phyloP scores from a whole-genome alignment of 2,113 vertebrate species.

The Pangasianodon gigas region DNA sequence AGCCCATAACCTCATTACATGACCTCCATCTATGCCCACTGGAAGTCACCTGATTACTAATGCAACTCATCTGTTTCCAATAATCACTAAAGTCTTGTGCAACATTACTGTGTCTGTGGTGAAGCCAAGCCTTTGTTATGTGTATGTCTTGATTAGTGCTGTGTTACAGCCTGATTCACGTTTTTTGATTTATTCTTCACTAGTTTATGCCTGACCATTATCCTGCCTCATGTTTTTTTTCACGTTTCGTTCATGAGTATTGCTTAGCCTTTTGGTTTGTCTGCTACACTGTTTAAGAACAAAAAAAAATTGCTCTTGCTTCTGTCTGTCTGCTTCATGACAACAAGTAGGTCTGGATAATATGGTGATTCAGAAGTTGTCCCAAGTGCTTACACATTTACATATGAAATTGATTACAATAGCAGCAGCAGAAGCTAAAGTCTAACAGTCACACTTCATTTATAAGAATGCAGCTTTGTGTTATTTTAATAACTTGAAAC shows the following conservation, averaged over 20 bases:
- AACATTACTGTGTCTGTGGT: neutral
- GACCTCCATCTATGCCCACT: neutral
- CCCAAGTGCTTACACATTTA: neutral
- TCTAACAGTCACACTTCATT: neutral
- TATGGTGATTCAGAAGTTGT: too few species aligned
- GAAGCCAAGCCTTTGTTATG: neutral
- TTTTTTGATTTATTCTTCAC: neutral
- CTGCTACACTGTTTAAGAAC: neutral
- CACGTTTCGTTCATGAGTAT: neutral
- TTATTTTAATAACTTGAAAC: neutral
- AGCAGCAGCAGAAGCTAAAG: neutral
- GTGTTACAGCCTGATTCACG: neutral
- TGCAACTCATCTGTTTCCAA: neutral
- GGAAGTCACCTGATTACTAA: neutral
- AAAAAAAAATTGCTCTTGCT: neutral
- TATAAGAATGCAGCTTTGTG: neutral
- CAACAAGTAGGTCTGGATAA: too few species aligned
- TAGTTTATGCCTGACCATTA: neutral
- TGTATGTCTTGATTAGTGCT: neutral
- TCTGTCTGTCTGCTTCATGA: neutral
- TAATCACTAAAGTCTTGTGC: neutral
- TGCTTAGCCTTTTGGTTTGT: neutral
- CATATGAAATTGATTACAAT: neutral
- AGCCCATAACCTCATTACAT: neutral
- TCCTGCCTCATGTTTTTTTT: neutral